These are phyloP conservation scores for Mercenaria mercenaria DNA, from an alignment of 1,140 invertebrate species.

Conservation along the genomic window DNA sequence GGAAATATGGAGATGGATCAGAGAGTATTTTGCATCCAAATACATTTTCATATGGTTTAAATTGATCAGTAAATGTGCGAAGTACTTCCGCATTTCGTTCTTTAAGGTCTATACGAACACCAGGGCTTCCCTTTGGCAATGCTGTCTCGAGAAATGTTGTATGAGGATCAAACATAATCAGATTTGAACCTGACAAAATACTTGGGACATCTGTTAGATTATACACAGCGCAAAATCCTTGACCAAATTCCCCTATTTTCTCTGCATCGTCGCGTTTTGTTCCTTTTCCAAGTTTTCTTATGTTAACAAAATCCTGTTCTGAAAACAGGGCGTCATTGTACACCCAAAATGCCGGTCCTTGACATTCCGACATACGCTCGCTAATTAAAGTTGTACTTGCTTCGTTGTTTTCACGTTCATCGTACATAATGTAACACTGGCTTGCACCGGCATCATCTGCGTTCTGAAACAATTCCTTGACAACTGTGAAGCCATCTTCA, in stretches of 20 bases:
- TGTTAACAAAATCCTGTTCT: slow-evolving; percentile 75
- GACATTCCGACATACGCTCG: slow-evolving; percentile 73
- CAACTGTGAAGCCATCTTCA: slow-evolving; percentile 77
- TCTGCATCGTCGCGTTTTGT: slow-evolving; percentile 68
- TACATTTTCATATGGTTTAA: slow-evolving; percentile 71
- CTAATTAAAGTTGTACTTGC: slow-evolving; percentile 71
- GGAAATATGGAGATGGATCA: background rate
- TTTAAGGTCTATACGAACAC: slow-evolving; percentile 75
- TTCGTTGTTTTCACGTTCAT: slow-evolving; percentile 77
- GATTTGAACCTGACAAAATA: slow-evolving; percentile 75
- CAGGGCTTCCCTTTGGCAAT: slow-evolving; percentile 51
- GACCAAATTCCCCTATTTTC: slow-evolving; percentile 79
- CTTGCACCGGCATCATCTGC: slow-evolving; percentile 84
- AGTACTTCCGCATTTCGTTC: slow-evolving; percentile 42
- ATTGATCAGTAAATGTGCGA: slow-evolving; percentile 64
- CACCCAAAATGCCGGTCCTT: slow-evolving; percentile 76
- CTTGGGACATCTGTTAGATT: slow-evolving; percentile 81
- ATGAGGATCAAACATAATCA: slow-evolving; percentile 83
- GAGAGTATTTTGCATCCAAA: slow-evolving; percentile 73
- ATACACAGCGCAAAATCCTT: slow-evolving; percentile 82
- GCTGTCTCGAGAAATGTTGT: slow-evolving; percentile 69
- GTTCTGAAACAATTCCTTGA: slow-evolving; percentile 86
- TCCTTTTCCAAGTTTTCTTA: slow-evolving; percentile 75
- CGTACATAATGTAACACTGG: slow-evolving; percentile 79
- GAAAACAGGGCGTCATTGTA: slow-evolving; percentile 77